Evolutionary conservation across 37 sponge, comb jelly and placozoan species (phyloP).

Genomic region (Beroe forskalii): DNA sequence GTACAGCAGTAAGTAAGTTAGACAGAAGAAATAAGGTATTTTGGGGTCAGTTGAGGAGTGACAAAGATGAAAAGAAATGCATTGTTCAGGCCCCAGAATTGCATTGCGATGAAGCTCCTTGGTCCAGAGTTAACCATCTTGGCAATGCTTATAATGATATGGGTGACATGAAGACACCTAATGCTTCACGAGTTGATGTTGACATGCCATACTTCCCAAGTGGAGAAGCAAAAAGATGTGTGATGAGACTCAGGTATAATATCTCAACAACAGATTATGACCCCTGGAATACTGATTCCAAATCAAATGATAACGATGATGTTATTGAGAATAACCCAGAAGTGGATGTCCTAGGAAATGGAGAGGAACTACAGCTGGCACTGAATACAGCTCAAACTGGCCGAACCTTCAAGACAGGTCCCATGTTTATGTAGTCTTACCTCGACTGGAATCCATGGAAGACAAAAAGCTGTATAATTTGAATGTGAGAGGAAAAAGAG

Average conservation of each 20-base stretch:
- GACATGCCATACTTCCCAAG: constrained; percentile 26
- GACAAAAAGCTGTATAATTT: constrained; percentile 77
- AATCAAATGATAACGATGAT: constrained; percentile 1
- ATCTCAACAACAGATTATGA: constrained; percentile 32
- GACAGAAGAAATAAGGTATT: not conserved
- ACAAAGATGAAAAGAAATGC: not conserved
- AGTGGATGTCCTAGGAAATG: constrained; percentile 35
- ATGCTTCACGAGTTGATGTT: not conserved
- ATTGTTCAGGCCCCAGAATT: constrained; percentile 6
- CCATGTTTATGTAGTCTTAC: constrained; percentile 50
- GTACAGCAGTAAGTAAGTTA: not conserved
- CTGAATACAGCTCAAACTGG: constrained; percentile 97
- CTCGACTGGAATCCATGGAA: not conserved
- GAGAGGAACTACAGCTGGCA: constrained; percentile 72
- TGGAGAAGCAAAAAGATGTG: constrained; percentile 37
- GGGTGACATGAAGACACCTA: not conserved
- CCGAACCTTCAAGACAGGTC: constrained; percentile 93
- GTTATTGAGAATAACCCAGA: constrained; percentile 54
- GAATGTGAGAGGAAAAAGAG: constrained; percentile 97
- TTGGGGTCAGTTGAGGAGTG: constrained; percentile 45
- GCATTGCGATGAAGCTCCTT: not conserved
- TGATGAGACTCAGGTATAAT: constrained; percentile 34
- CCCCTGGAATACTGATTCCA: constrained; percentile 1
- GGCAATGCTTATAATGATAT: constrained; percentile 2
- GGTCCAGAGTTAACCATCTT: constrained; percentile 44